These are phyloP conservation scores for Chaetodon auriga DNA, from an alignment of 2,113 vertebrate species.

Conservation along the genomic window DNA sequence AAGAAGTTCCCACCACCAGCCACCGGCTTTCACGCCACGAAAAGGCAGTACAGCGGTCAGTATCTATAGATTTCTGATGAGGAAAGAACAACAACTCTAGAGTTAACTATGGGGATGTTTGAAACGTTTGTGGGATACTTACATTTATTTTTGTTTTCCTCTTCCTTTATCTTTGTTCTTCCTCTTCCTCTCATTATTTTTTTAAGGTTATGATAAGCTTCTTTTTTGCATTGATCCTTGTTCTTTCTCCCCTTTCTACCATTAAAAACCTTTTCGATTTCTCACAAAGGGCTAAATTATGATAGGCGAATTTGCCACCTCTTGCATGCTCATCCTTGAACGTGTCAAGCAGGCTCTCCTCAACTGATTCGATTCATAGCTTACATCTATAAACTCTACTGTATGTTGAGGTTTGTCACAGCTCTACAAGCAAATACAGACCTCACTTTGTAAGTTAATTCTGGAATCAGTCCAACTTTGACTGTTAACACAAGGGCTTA, in stretches of 20 bases:
- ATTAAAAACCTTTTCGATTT: conserved; percentile 64
- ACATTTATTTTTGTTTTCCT: conserved; percentile 67
- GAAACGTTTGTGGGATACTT: conserved; percentile 80
- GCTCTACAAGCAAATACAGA: conserved; percentile 45
- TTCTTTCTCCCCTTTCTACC: conserved; percentile 50
- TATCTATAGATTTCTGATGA: conserved; percentile 94
- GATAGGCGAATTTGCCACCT: conserved; percentile 43
- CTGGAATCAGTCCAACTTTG: conserved; percentile 57
- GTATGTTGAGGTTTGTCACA: conserved; percentile 56
- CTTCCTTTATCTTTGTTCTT: conserved; percentile 61
- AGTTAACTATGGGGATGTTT: conserved; percentile 54
- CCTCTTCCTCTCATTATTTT: conserved; percentile 58
- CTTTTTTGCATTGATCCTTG: conserved; percentile 53
- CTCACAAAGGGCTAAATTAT: conserved; percentile 60
- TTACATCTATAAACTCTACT: conserved; percentile 36
- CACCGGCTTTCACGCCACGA: conserved; percentile 97
- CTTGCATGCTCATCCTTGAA: conserved; percentile 59
- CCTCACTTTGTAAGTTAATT: conserved; percentile 65
- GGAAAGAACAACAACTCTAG: conserved; percentile 78
- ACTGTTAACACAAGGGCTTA: conserved; percentile 68
- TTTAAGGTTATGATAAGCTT: conserved; percentile 54
- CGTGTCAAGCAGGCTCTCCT: conserved; percentile 42
- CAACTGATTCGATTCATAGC: conserved; percentile 33
- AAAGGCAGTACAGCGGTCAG: conserved; percentile 99
- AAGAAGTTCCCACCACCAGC: conserved; percentile 97